phyloP scores from a whole-genome alignment of 2,797 vertebrate species.

The Lithobates sylvaticus region DNA sequence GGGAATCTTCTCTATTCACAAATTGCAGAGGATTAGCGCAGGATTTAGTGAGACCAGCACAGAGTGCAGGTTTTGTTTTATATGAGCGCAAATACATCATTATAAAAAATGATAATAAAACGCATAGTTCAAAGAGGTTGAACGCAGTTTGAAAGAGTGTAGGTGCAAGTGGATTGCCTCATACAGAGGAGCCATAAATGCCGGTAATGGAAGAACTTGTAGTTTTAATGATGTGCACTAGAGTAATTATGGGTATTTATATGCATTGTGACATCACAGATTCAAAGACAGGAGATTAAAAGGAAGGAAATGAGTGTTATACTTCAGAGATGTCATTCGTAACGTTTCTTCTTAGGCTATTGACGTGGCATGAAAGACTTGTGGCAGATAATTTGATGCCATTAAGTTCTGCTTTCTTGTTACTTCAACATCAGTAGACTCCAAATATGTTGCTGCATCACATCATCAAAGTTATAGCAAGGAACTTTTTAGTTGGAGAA shows the following conservation, averaged over 20 bases:
- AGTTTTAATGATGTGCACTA: slow-evolving; percentile 23
- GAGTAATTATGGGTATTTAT: slow-evolving; percentile 32
- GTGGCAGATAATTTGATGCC: slow-evolving; percentile 4
- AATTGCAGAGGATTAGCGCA: slow-evolving; percentile 22
- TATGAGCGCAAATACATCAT: slow-evolving; percentile 13
- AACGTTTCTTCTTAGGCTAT: neutral
- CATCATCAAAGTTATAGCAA: too few species aligned
- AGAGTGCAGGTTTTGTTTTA: neutral
- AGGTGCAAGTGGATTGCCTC: slow-evolving; percentile 5
- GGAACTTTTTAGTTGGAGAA: too few species aligned
- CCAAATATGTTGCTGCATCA: neutral
- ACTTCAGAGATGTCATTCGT: neutral
- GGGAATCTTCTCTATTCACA: neutral
- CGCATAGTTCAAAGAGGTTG: slow-evolving; percentile 25
- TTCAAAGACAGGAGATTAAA: slow-evolving; percentile 33
- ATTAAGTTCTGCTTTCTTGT: neutral
- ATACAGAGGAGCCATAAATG: neutral
- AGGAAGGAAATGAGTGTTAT: slow-evolving; percentile 10
- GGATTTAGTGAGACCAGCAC: slow-evolving; percentile 18
- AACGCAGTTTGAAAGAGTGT: neutral
- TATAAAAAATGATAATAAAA: slow-evolving; percentile 6
- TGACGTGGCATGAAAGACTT: slow-evolving; percentile 5
- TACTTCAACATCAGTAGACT: neutral
- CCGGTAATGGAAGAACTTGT: slow-evolving; percentile 20
- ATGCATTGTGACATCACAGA: slow-evolving; percentile 29